Evolutionary conservation across 2,113 vertebrate species (phyloP).

Genomic region (Coracopsis vasa): DNA sequence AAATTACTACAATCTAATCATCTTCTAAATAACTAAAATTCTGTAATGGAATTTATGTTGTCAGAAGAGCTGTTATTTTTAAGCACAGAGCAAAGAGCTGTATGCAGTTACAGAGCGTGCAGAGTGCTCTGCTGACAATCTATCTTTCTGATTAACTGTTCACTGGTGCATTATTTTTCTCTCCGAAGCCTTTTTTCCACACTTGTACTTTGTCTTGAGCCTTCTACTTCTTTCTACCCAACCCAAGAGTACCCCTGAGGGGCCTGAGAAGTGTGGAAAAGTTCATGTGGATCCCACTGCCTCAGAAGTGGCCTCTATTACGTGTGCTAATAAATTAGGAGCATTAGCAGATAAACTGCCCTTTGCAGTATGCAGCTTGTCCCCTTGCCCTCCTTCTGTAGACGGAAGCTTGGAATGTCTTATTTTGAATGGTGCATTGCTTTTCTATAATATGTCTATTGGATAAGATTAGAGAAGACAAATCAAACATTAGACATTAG

Average conservation of each 20-base stretch:
- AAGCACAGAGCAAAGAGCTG: neutral
- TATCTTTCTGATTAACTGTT: neutral
- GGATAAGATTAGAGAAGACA: neutral
- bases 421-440: neutral
- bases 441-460: neutral
- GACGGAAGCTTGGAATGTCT: neutral
- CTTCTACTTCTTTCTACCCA: neutral
- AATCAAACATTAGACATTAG: neutral
- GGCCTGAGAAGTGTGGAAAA: neutral
- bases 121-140: neutral
- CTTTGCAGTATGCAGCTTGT: neutral
- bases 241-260: neutral
- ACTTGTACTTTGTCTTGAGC: neutral
- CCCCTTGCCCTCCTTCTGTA: neutral
- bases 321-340: neutral
- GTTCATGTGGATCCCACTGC: neutral
- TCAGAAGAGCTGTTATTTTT: constrained; percentile 14
- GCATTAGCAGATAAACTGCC: neutral
- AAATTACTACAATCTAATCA: constrained; percentile 61
- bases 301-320: neutral
- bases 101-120: neutral
- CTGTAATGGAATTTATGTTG: constrained; percentile 30
- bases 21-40: constrained; percentile 61
- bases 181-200: neutral
- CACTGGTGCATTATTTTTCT: neutral